Conservation (phyloP, 2,113 vertebrate species). For the Hydropotes inermis region DNA sequence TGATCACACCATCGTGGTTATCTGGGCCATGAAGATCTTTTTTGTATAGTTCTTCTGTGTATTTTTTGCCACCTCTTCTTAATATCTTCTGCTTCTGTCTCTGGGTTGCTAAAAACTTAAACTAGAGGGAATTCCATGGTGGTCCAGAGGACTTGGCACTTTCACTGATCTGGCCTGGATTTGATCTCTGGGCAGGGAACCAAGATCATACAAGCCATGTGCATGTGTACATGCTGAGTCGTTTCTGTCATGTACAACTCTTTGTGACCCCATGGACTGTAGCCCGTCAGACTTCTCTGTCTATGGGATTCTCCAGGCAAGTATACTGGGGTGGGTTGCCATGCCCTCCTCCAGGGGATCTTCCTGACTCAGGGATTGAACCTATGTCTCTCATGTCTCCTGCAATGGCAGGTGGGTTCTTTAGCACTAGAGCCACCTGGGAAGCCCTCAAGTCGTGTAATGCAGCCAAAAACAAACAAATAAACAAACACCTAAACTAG, state of each 20-base stretch:
- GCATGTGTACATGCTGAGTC: rapidly evolving
- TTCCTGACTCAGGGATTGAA: background rate
- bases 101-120: background rate
- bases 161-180: background rate
- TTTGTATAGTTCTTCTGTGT: background rate
- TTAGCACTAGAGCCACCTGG: background rate
- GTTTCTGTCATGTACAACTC: background rate
- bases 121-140: background rate
- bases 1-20: background rate
- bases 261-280: background rate
- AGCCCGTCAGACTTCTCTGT: background rate
- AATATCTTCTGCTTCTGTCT: background rate
- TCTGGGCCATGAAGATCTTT: background rate
- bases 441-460: background rate
- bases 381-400: background rate
- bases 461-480: background rate
- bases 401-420: background rate
- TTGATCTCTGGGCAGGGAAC: background rate
- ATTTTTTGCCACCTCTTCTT: background rate
- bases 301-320: background rate
- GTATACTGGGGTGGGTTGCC: background rate
- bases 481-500: background rate
- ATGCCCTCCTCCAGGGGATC: background rate
- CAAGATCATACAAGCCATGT: background rate
- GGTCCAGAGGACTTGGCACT: background rate